Conservation (phyloP, 2,797 vertebrate genomes). For the Cygnus olor region DNA sequence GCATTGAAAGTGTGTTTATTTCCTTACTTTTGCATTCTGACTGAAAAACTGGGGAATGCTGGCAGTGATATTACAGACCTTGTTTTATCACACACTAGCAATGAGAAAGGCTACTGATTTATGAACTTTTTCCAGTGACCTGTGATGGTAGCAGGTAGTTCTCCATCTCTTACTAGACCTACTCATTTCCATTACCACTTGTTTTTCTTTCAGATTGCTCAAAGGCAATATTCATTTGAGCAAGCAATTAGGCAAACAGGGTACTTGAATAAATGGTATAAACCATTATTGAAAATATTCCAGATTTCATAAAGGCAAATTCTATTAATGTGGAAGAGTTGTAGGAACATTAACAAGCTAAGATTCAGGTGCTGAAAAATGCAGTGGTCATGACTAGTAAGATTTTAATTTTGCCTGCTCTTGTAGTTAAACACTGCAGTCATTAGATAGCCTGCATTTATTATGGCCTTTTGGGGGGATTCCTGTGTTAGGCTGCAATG, state of each 20-base stretch:
- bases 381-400: background rate
- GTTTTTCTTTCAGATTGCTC: background rate
- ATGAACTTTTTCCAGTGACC: background rate
- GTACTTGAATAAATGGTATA: background rate
- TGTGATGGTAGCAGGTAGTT: background rate
- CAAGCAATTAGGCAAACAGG: background rate
- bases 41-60: background rate
- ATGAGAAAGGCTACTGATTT: background rate
- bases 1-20: background rate
- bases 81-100: background rate
- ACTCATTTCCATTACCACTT: background rate
- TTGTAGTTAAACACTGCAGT: background rate
- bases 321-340: background rate
- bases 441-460: background rate
- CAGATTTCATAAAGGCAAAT: background rate
- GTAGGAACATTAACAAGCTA: background rate
- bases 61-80: rapidly evolving
- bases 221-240: background rate
- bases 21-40: background rate
- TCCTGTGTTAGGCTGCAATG: background rate
- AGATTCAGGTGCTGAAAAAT: background rate
- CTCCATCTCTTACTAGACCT: background rate
- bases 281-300: background rate
- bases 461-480: background rate
- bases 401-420: background rate